Evolutionary conservation across 37 sponge, comb jelly and placozoan species (phyloP).

Genomic region (Tethya wilhelma): DNA sequence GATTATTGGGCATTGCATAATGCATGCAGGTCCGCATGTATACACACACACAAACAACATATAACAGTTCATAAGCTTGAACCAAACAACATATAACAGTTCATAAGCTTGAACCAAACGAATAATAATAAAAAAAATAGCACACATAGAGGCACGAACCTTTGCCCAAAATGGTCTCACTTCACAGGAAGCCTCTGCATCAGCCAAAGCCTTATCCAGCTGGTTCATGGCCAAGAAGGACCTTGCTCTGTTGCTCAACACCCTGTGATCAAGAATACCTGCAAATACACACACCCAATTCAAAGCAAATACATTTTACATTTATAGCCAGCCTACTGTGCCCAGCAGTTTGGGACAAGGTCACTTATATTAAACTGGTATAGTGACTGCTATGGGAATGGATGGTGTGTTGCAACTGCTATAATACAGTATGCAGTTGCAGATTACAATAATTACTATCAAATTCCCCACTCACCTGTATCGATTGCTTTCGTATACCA

Average conservation of each 20-base stretch:
- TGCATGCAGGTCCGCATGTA: too few species aligned
- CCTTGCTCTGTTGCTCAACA: constrained; percentile 69
- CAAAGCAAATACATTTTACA: not conserved
- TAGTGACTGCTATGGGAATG: too few species aligned
- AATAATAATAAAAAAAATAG: not conserved
- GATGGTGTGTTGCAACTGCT: too few species aligned
- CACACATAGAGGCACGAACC: constrained; percentile 26
- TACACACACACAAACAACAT: too few species aligned
- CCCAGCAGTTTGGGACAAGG: too few species aligned
- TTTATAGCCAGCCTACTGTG: too few species aligned
- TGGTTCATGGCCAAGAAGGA: constrained; percentile 57
- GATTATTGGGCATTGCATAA: too few species aligned
- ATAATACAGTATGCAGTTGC: not conserved
- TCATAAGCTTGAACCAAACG: not conserved
- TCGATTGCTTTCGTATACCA: constrained; percentile 54
- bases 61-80: too few species aligned
- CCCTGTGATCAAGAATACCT: constrained; percentile 75
- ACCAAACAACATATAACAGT: too few species aligned
- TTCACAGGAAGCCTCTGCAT: constrained; percentile 58
- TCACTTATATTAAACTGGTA: not conserved
- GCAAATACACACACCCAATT: not conserved
- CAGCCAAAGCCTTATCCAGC: constrained; percentile 53
- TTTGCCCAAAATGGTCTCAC: constrained; percentile 76
- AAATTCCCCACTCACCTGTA: constrained; percentile 47
- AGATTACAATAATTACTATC: not conserved